Evolutionary conservation across 2,888 invertebrate species (phyloP).

Genomic region (Acleris sparsana): DNA sequence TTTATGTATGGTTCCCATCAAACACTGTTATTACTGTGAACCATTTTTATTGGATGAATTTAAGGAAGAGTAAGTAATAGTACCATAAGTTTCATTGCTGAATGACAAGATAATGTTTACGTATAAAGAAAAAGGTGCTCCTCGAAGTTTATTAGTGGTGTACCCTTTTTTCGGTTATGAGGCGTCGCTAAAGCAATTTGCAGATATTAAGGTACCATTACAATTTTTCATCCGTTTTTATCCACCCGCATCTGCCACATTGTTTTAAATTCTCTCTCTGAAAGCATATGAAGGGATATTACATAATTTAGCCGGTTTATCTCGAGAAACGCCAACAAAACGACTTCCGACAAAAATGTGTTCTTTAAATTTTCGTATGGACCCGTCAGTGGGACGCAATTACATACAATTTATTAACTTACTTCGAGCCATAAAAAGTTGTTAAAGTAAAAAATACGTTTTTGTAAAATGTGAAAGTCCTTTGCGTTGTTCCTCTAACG

Average conservation of each 20-base stretch:
- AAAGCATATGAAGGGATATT: slow-evolving; percentile 41
- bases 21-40: slow-evolving; percentile 21
- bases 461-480: slow-evolving; percentile 64
- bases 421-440: slow-evolving; percentile 49
- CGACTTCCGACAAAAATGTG: slow-evolving; percentile 40
- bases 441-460: slow-evolving; percentile 44
- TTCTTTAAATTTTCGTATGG: slow-evolving; percentile 43
- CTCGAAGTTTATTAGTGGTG: slow-evolving; percentile 13
- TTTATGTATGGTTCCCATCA: slow-evolving; percentile 30
- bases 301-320: slow-evolving; percentile 52
- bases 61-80: background rate
- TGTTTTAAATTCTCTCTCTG: slow-evolving; percentile 43
- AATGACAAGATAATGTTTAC: background rate
- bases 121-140: slow-evolving; percentile 8
- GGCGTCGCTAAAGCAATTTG: slow-evolving; percentile 29
- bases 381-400: slow-evolving; percentile 58
- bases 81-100: background rate
- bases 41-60: slow-evolving; percentile 12
- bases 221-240: slow-evolving; percentile 35
- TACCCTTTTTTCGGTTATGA: slow-evolving; percentile 16
- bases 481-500: slow-evolving; percentile 72
- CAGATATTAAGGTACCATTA: slow-evolving; percentile 33
- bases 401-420: slow-evolving; percentile 72
- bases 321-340: slow-evolving; percentile 41
- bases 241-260: slow-evolving; percentile 38